Evolutionary conservation across 2,888 invertebrate species (phyloP), one percentile per base, ranked within the genome.

Genomic region (Eurytoma adleriae): DNA sequence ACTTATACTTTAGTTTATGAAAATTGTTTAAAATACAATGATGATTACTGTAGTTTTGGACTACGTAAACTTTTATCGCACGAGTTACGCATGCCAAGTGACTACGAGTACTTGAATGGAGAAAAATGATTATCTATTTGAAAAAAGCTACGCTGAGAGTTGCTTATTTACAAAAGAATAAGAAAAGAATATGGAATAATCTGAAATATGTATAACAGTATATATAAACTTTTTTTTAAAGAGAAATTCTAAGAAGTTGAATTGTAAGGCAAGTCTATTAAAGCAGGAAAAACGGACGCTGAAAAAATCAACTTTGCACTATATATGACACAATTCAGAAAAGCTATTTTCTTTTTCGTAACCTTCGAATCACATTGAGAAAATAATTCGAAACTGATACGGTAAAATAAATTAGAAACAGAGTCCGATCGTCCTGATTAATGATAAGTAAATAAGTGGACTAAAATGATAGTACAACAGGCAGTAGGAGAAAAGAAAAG

Each of bases 401-500:
- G 40, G 7, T 40, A 40, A 40, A 40, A 16, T 3, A 30, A 20
- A 16, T 30, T 16, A 7, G 14, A 18, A 54, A 18, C 71, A 80
- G 48, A 62, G 56, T 62, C 77, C 71, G 62, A 54, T 73, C 48
- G 18, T 64, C 59, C 78, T 77, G 20, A 40, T 64, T 16, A 12
- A 24, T 76, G 27, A 50, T 68, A 48, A 71, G 69, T 72, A 69
- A 73, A 54, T 50, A 78, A 67, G 54, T 70, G 75, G 67, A 75
- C 67, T 54, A 64, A 71, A 79, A 64, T 69, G 48, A 71, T 66
- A 71, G 76, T 72, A 61, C 18, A 77, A 71, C 77, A 82, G 74
- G 79, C 79, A 75, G 66, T 70, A 79, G 79, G 82, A 82, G 75
- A 81, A 73, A 78, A 79, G 61, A 74, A 79, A 79, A 79, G 80